Conservation (phyloP, 2,888 invertebrate genomes). For the Oegoconia quadripuncta region DNA sequence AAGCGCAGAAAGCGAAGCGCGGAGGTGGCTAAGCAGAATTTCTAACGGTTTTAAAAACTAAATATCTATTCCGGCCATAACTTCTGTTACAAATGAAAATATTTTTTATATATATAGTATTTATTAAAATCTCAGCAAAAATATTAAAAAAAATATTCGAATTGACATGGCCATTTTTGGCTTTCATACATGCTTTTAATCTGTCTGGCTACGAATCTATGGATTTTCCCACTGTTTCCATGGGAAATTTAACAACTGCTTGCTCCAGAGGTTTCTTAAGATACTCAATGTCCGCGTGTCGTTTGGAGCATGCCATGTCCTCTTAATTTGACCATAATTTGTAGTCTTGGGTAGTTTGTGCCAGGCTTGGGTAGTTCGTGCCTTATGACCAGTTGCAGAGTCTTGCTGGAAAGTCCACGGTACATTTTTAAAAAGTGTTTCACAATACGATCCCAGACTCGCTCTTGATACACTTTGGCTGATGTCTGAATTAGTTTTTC, state of each 20-base stretch:
- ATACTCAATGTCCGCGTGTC: slow-evolving; percentile 1
- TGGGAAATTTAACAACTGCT: slow-evolving; percentile 1
- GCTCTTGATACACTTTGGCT: background rate
- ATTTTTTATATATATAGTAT: too few species aligned
- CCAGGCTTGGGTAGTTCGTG: background rate
- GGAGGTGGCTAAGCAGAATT: too few species aligned
- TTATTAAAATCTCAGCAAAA: background rate
- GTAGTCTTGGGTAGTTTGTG: background rate
- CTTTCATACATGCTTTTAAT: background rate
- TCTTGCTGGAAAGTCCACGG: background rate
- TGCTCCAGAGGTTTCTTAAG: background rate
- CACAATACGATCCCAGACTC: background rate
- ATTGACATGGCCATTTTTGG: background rate
- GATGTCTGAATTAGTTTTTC: background rate
- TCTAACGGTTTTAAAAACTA: too few species aligned
- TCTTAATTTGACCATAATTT: slow-evolving; percentile 1
- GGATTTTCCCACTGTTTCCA: background rate
- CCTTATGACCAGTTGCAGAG: background rate
- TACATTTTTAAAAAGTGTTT: background rate
- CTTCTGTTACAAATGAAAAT: too few species aligned
- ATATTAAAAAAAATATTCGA: background rate
- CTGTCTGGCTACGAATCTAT: background rate
- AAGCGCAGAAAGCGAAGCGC: too few species aligned
- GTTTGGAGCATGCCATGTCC: slow-evolving; percentile 2
- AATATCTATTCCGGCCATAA: too few species aligned